phyloP scores from a whole-genome alignment of 2,113 vertebrate species.

The Silurus glanis region DNA sequence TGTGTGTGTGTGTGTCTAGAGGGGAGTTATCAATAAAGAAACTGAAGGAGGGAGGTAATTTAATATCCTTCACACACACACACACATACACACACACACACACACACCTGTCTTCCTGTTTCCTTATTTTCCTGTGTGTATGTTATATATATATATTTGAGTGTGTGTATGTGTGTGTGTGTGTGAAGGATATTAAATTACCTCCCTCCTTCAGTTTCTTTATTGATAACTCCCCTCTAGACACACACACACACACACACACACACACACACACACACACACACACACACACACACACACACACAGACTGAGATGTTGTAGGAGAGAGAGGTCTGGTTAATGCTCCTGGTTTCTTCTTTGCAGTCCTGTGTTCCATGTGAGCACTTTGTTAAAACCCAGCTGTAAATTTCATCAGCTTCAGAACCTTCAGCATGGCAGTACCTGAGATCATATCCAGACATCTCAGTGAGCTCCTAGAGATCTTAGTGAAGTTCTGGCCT shows the following conservation, averaged over 20 bases:
- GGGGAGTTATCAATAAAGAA: constrained; percentile 6
- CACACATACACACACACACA: neutral
- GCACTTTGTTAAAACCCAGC: neutral
- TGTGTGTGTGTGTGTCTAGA: constrained; percentile 15
- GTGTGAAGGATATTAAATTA: neutral
- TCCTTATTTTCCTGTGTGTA: too few relatives aligned
- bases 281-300: neutral
- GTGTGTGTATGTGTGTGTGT: neutral
- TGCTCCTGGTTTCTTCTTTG: neutral
- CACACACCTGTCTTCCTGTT: too few relatives aligned
- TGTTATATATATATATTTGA: too few relatives aligned
- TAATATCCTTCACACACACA: neutral
- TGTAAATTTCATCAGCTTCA: neutral
- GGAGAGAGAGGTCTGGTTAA: neutral
- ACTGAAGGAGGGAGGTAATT: neutral
- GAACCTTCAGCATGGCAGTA: too few relatives aligned
- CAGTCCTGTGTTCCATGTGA: neutral
- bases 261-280: neutral
- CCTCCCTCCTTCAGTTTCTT: neutral
- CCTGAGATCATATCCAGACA: too few relatives aligned
- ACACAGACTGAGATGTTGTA: neutral
- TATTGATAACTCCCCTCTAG: neutral
- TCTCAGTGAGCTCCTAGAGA: neutral
- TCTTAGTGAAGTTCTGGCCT: too few relatives aligned
- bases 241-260: neutral